phyloP scores from a whole-genome alignment of 2,113 vertebrate species.

The Bombycilla garrulus region DNA sequence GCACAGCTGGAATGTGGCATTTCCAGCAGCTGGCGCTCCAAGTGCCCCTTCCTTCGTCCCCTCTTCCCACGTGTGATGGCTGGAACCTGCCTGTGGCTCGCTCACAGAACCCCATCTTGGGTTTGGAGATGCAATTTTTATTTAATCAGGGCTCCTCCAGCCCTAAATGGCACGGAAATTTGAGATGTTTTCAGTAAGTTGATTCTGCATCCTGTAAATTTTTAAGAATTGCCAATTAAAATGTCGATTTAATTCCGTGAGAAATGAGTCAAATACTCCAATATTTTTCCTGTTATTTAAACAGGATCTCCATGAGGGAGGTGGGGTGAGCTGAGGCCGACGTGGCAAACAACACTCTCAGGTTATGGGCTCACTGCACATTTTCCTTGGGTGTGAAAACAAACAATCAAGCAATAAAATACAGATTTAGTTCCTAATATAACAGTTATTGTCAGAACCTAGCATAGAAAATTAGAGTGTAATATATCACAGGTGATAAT shows the following conservation, averaged over 20 bases:
- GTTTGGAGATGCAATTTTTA: background rate
- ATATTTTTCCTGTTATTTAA: background rate
- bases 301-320: background rate
- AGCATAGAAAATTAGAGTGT: background rate
- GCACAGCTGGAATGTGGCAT: background rate
- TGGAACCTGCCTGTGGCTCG: background rate
- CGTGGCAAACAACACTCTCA: background rate
- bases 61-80: rapidly evolving
- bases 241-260: background rate
- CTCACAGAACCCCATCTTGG: rapidly evolving
- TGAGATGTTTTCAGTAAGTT: background rate
- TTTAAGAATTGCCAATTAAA: too few species aligned
- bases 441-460: background rate
- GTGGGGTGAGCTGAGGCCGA: background rate
- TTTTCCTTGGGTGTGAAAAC: background rate
- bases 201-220: background rate
- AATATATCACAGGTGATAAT: background rate
- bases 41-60: background rate
- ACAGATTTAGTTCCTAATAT: background rate
- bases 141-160: background rate
- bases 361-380: background rate
- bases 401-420: background rate
- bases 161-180: background rate
- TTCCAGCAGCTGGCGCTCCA: background rate
- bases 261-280: background rate